Evolutionary conservation across 2,888 invertebrate genomes (phyloP).

Genomic region (Cosmia pyralina): DNA sequence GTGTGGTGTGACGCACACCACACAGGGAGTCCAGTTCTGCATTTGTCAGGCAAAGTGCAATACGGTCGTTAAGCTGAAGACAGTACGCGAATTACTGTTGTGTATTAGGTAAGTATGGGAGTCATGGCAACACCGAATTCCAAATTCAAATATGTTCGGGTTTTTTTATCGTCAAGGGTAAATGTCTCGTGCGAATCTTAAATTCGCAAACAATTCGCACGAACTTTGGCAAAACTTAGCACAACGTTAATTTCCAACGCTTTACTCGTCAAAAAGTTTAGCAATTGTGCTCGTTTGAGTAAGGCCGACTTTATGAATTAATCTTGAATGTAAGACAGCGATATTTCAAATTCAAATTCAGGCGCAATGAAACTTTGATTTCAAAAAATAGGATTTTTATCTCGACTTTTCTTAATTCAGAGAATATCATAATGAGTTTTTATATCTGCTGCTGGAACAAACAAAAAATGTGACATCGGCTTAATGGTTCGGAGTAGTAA

Average conservation of each 20-base stretch:
- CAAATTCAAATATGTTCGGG: conserved; percentile 28
- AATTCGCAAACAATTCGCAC: conserved; percentile 65
- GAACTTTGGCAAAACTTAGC: conserved; percentile 69
- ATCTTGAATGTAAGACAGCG: conserved; percentile 73
- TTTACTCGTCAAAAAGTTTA: conserved; percentile 84
- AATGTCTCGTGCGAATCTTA: conserved; percentile 36
- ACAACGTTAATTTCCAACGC: conserved; percentile 77
- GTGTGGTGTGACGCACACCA: too few species aligned
- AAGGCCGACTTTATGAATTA: conserved; percentile 78
- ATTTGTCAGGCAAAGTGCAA: too few species aligned
- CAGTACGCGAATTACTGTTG: too few species aligned
- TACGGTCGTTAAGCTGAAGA: too few species aligned
- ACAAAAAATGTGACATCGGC: conserved; percentile 47
- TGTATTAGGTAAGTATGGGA: too few species aligned
- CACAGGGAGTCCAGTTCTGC: too few species aligned
- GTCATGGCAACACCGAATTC: conserved; percentile 28
- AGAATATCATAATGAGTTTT: conserved; percentile 48
- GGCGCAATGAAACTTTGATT: conserved; percentile 76
- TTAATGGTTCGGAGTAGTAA: conserved; percentile 53
- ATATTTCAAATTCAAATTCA: conserved; percentile 79
- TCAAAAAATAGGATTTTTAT: conserved; percentile 66
- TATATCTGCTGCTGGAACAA: conserved; percentile 50
- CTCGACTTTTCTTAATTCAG: conserved; percentile 60
- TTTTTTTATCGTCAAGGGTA: conserved; percentile 46
- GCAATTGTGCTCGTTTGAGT: conserved; percentile 78